phyloP scores from a whole-genome alignment of 2,797 vertebrate species.

The Telmatherina bonti region DNA sequence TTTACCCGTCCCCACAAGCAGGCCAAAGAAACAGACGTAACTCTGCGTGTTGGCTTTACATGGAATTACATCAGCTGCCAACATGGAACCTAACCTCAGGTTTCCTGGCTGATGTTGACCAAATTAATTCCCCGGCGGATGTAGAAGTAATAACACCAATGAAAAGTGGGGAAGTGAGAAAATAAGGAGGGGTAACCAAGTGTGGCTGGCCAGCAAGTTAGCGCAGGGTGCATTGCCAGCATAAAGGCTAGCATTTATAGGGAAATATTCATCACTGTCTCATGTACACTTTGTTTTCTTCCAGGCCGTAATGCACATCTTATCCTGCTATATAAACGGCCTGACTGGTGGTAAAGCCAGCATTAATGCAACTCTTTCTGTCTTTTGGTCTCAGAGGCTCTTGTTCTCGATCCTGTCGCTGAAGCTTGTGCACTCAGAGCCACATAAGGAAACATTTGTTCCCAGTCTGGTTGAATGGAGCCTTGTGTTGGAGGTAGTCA shows the following conservation, averaged over 20 bases:
- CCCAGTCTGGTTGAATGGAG: conserved; percentile 89
- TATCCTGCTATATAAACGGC: conserved; percentile 32
- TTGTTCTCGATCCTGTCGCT: conserved; percentile 54
- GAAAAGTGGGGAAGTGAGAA: conserved; percentile 48
- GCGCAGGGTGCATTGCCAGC: conserved; percentile 31
- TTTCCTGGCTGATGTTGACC: conserved; percentile 70
- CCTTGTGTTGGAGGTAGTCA: conserved; percentile 88
- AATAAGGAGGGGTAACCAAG: conserved; percentile 46
- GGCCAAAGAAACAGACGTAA: conserved; percentile 32
- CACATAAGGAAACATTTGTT: conserved; percentile 95
- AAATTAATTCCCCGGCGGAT: conserved; percentile 57
- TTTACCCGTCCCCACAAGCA: conserved; percentile 54
- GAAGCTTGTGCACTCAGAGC: conserved; percentile 74
- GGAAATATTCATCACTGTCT: conserved; percentile 60
- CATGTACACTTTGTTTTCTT: conserved; percentile 30
- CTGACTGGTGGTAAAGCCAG: conserved; percentile 46
- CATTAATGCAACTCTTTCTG: conserved; percentile 41
- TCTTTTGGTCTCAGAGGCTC: conserved; percentile 52
- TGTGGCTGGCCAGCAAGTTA: conserved; percentile 14
- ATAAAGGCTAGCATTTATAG: conserved; percentile 45
- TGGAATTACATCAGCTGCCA: conserved; percentile 55
- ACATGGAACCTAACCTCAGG: conserved; percentile 53
- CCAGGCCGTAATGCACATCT: conserved; percentile 7
- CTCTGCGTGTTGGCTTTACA: conserved; percentile 36
- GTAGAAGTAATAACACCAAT: conserved; percentile 54